Percentiles rank a stretch among this genome's conserved stretches.
These are phyloP conservation scores for Lontra canadensis DNA, from an alignment of 2,113 vertebrate genomes.

Conservation along the genomic window DNA sequence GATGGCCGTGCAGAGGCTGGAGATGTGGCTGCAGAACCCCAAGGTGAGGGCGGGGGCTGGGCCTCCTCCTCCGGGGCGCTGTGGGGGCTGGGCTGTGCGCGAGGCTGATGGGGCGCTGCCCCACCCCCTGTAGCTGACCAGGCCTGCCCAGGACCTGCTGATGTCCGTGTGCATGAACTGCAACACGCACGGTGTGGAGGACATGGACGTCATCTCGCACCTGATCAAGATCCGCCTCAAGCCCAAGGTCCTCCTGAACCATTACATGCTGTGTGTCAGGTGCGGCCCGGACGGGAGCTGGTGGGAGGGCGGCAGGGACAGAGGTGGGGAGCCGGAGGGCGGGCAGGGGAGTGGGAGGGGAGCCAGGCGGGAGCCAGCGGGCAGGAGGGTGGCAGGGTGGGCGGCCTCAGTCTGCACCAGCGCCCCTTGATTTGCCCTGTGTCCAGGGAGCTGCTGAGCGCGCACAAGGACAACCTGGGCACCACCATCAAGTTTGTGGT, in stretches of 20 bases:
- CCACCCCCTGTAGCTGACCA: conserved; percentile 88
- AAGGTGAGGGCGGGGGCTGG: conserved; percentile 86
- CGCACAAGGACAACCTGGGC: conserved; percentile 95
- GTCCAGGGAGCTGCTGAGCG: conserved; percentile 94
- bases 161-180: conserved; percentile 99
- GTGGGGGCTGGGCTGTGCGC: not conserved
- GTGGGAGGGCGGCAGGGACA: fast-evolving
- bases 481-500: conserved; percentile 98
- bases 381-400: fast-evolving
- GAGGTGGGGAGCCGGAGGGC: fast-evolving
- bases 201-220: conserved; percentile 97
- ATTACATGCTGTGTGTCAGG: conserved; percentile 72
- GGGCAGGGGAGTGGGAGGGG: fast-evolving
- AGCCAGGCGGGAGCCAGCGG: fast-evolving
- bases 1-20: conserved; percentile 95
- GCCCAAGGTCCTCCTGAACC: conserved; percentile 92
- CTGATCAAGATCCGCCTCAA: conserved; percentile 98
- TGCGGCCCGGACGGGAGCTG: fast-evolving
- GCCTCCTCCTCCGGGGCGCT: not conserved
- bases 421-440: fast-evolving
- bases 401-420: fast-evolving
- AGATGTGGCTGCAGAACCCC: conserved; percentile 99
- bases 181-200: conserved; percentile 92
- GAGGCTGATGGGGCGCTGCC: not conserved
- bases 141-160: conserved; percentile 97